A percentile compares a stretch with the other conserved stretches of the same genome.
These are phyloP conservation scores for Erythrocercus mccallii DNA, from an alignment of 2,113 vertebrate genomes.

Conservation along the genomic window DNA sequence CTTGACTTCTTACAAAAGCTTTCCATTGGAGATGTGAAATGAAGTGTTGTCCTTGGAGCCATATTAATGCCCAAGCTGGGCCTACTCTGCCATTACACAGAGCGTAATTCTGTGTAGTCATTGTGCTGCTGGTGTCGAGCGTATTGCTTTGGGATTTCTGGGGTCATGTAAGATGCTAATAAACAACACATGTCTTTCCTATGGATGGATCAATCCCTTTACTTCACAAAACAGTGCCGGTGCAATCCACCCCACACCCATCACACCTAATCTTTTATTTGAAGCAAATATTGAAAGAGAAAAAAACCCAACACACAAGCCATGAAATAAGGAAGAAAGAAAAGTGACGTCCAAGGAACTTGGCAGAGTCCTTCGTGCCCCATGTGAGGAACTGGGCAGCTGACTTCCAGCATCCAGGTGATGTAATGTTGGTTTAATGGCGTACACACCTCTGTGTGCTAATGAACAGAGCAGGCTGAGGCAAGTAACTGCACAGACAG, in stretches of 20 bases:
- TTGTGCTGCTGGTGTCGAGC: neutral
- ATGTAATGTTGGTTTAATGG: neutral
- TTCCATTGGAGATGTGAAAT: neutral
- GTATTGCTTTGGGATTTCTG: neutral
- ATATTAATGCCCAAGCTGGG: neutral
- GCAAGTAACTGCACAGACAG: neutral
- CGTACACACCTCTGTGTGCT: neutral
- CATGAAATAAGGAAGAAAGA: neutral
- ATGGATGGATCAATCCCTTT: neutral
- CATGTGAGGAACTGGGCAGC: neutral
- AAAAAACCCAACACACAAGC: neutral
- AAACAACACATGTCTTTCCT: neutral
- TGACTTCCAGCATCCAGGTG: constrained; percentile 40
- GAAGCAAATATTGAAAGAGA: constrained; percentile 21
- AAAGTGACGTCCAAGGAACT: constrained; percentile 16
- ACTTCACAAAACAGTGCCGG: neutral
- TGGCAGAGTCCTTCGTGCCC: neutral
- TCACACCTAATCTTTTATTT: constrained; percentile 28
- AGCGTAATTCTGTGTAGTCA: neutral
- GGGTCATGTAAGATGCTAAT: neutral
- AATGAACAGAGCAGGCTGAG: neutral
- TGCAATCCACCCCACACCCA: neutral
- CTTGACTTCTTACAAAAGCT: neutral
- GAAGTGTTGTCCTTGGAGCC: neutral
- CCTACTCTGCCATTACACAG: neutral